These are phyloP conservation scores for Tillus elongatus DNA, from an alignment of 2,888 invertebrate genomes.

Conservation along the genomic window DNA sequence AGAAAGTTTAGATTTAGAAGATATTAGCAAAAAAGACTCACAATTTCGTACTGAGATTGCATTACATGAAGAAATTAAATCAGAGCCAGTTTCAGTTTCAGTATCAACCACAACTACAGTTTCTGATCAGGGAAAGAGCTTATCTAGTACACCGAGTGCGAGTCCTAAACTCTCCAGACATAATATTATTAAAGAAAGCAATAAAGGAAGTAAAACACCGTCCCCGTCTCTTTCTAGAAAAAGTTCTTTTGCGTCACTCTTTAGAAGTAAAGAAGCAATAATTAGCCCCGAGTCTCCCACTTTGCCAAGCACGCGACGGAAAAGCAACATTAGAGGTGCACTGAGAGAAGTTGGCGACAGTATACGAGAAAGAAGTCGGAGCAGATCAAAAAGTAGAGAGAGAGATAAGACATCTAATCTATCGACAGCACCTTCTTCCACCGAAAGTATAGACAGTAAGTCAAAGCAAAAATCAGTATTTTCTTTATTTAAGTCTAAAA, in stretches of 20 bases:
- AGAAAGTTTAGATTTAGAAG: slow-evolving; percentile 48
- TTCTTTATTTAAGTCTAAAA: slow-evolving; percentile 56
- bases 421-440: slow-evolving; percentile 47
- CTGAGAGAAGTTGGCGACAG: slow-evolving; percentile 37
- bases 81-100: slow-evolving; percentile 15
- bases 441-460: slow-evolving; percentile 40
- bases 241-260: slow-evolving; percentile 73
- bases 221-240: slow-evolving; percentile 69
- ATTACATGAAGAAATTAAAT: slow-evolving; percentile 19
- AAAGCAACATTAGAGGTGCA: slow-evolving; percentile 35
- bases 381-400: slow-evolving; percentile 57
- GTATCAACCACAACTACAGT: slow-evolving; percentile 12
- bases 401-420: slow-evolving; percentile 40
- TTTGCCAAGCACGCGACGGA: slow-evolving; percentile 28
- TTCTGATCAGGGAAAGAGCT: slow-evolving; percentile 23
- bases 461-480: slow-evolving; percentile 53
- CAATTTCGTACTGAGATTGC: slow-evolving; percentile 40
- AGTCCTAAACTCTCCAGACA: slow-evolving; percentile 44
- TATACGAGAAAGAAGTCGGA: slow-evolving; percentile 31
- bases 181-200: slow-evolving; percentile 23
- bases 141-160: slow-evolving; percentile 35
- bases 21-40: slow-evolving; percentile 33
- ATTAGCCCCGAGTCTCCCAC: slow-evolving; percentile 56
- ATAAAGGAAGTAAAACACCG: slow-evolving; percentile 44
- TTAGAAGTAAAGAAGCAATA: slow-evolving; percentile 61